A percentile compares a stretch with the other conserved stretches of the same genome.
Evolutionary conservation across 2,888 invertebrate species (phyloP).

Genomic region (Drosophila parthenogenetica): DNA sequence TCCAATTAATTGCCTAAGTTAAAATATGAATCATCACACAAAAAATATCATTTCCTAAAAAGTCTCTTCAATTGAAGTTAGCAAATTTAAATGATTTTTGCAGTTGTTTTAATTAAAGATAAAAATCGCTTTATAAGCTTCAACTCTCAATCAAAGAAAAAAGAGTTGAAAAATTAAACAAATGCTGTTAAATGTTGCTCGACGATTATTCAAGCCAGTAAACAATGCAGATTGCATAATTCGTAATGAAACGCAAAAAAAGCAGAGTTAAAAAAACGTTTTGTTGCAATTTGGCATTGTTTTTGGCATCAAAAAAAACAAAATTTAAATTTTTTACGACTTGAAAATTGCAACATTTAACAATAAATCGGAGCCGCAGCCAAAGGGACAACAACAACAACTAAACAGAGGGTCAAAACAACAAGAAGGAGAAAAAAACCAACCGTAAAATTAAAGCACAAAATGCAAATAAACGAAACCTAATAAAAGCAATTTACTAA

Average conservation of each 20-base stretch:
- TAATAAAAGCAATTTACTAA: constrained; percentile 81
- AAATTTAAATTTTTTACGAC: constrained; percentile 69
- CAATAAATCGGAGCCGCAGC: constrained; percentile 48
- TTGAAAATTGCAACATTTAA: constrained; percentile 75
- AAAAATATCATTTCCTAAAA: constrained; percentile 2
- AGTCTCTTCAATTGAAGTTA: constrained; percentile 2
- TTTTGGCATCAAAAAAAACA: constrained; percentile 30
- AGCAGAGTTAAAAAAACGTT: constrained; percentile 40
- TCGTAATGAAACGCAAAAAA: constrained; percentile 35
- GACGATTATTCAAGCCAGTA: constrained; percentile 46
- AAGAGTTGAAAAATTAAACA: constrained; percentile 5
- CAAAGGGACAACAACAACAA: constrained; percentile 46
- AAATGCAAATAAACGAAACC: constrained; percentile 82
- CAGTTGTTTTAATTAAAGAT: constrained; percentile 52
- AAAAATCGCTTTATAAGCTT: constrained; percentile 24
- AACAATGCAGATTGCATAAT: constrained; percentile 62
- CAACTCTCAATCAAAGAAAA: constrained; percentile 24
- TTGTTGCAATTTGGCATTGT: constrained; percentile 64
- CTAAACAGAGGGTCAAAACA: constrained; percentile 53
- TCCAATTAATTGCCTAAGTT: constrained; percentile 1
- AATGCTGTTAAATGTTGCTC: constrained; percentile 31
- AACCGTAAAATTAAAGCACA: constrained; percentile 77
- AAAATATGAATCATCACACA: background rate
- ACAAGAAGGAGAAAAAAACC: constrained; percentile 24
- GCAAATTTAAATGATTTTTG: constrained; percentile 28